Evolutionary conservation across 2,113 vertebrate species (phyloP).

Genomic region (Rhea pennata): DNA sequence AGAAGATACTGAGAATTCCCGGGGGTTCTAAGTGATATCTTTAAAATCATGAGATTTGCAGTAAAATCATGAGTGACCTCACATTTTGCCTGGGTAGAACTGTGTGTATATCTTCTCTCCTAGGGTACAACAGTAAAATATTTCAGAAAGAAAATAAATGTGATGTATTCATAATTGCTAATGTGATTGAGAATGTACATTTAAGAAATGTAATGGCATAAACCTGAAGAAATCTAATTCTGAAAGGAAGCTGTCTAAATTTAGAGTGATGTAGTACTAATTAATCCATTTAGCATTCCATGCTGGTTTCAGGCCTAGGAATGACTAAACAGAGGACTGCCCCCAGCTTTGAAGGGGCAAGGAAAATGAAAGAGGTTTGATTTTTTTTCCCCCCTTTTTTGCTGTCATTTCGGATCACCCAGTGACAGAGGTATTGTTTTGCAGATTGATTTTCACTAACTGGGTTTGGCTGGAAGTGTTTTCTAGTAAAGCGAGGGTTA

Average conservation of each 20-base stretch:
- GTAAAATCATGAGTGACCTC: background rate
- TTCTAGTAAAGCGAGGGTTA: background rate
- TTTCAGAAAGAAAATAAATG: conserved; percentile 58
- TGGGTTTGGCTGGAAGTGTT: background rate
- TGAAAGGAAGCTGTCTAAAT: conserved; percentile 73
- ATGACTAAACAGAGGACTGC: conserved; percentile 49
- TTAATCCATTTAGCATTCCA: conserved; percentile 72
- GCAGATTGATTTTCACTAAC: background rate
- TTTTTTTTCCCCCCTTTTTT: background rate
- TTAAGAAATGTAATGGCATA: conserved; percentile 72
- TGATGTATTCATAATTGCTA: conserved; percentile 71
- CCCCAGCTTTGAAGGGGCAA: background rate
- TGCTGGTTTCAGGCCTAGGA: conserved; percentile 49
- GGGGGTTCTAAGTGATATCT: background rate
- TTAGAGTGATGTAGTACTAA: conserved; percentile 72
- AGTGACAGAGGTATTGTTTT: background rate
- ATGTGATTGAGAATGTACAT: conserved; percentile 70
- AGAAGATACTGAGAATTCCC: background rate
- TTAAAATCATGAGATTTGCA: background rate
- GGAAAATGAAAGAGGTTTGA: background rate
- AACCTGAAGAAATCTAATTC: conserved; percentile 71
- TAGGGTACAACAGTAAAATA: conserved; percentile 42
- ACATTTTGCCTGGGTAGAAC: background rate
- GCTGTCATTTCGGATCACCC: background rate
- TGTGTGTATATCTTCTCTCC: background rate